Conservation (phyloP, 2,113 vertebrate genomes). For the Lophochroa leadbeateri region DNA sequence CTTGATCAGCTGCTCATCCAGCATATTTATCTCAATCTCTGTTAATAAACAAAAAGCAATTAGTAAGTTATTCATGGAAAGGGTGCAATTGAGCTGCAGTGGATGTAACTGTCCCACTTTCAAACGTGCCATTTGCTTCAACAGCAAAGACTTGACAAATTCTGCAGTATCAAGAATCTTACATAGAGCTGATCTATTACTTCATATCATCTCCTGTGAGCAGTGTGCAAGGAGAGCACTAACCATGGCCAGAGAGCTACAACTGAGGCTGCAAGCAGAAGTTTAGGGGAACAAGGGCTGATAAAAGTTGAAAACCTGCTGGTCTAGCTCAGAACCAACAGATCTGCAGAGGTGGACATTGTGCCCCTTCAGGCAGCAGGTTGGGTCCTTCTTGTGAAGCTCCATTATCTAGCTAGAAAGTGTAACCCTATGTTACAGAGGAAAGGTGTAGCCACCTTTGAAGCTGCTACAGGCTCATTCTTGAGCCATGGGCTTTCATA, state of each 20-base stretch:
- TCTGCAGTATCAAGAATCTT: background rate
- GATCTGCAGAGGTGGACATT: background rate
- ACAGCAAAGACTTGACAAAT: background rate
- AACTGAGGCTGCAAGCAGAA: background rate
- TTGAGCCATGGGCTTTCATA: fast-evolving
- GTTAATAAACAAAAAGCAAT: slow-evolving; percentile 70
- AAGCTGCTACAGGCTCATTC: background rate
- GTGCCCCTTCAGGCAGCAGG: background rate
- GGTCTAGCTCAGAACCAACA: background rate
- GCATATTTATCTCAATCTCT: slow-evolving; percentile 92
- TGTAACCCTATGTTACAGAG: background rate
- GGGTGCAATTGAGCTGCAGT: background rate
- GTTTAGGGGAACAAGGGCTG: background rate
- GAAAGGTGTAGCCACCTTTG: background rate
- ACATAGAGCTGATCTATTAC: background rate
- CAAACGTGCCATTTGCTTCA: background rate
- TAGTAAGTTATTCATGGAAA: slow-evolving; percentile 10
- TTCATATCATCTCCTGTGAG: background rate
- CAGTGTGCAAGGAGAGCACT: background rate
- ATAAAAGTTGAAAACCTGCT: background rate
- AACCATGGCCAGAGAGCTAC: background rate
- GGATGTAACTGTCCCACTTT: background rate
- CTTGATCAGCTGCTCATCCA: slow-evolving; percentile 92
- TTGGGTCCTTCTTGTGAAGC: background rate
- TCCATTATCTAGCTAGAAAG: background rate